A percentile compares a stretch with the other conserved stretches of the same genome.
phyloP scores from a whole-genome alignment of 1,140 invertebrate genomes.

The Aethina tumida region DNA sequence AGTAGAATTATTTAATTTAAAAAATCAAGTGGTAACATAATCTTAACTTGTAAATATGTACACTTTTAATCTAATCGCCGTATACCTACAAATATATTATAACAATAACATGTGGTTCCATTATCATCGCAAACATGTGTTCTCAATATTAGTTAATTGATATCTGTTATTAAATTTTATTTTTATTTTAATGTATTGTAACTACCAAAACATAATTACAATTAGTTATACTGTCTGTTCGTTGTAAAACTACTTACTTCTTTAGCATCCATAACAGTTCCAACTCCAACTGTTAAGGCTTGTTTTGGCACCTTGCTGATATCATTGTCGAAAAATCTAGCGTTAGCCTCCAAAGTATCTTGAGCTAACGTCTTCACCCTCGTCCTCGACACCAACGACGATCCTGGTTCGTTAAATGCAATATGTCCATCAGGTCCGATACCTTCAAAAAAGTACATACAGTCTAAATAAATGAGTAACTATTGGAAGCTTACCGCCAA shows the following conservation, averaged over 20 bases:
- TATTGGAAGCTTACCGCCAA: constrained; percentile 60
- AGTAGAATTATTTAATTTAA: too few species aligned
- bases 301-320: constrained; percentile 83
- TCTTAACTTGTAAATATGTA: too few species aligned
- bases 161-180: too few species aligned
- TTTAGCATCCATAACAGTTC: constrained; percentile 96
- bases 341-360: constrained; percentile 95
- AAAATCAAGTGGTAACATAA: too few species aligned
- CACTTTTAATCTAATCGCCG: too few species aligned
- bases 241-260: constrained; percentile 54
- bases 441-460: constrained; percentile 42
- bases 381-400: constrained; percentile 86
- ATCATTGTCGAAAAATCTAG: constrained; percentile 94
- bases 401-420: constrained; percentile 97
- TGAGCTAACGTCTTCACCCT: constrained; percentile 92
- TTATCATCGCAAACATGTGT: too few species aligned
- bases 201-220: too few species aligned
- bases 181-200: too few species aligned
- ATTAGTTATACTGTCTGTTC: too few species aligned
- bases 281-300: constrained; percentile 95
- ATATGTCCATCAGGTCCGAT: constrained; percentile 99
- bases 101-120: too few species aligned
- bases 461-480: constrained; percentile 1
- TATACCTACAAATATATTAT: too few species aligned
- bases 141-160: too few species aligned